Conservation (phyloP, 2,888 invertebrate species). For the Yponomeuta evonymella region DNA sequence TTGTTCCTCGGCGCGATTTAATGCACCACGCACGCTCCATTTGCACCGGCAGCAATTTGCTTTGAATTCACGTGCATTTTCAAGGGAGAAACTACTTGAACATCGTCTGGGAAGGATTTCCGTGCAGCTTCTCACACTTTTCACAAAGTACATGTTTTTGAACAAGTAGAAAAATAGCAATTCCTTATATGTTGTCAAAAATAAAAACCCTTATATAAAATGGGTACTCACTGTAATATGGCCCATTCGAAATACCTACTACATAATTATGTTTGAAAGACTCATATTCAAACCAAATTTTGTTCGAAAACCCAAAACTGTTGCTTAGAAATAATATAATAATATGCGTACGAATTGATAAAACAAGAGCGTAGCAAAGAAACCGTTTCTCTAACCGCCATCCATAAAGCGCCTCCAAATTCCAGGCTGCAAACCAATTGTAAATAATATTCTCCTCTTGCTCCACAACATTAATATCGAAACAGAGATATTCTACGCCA, state of each 20-base stretch:
- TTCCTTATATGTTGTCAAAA: background rate
- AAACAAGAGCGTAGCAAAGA: background rate
- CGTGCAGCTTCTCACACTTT: background rate
- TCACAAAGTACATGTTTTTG: too few relatives aligned
- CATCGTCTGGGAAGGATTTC: background rate
- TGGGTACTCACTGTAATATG: too few relatives aligned
- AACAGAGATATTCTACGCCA: slow-evolving; percentile 42
- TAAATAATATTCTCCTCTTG: slow-evolving; percentile 42
- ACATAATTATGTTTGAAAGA: too few relatives aligned
- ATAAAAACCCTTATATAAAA: background rate
- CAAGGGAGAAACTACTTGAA: slow-evolving; percentile 25
- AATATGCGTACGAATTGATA: background rate
- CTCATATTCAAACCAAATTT: too few relatives aligned
- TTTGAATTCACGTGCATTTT: slow-evolving; percentile 50
- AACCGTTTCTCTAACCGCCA: slow-evolving; percentile 9
- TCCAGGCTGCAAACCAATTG: slow-evolving; percentile 31
- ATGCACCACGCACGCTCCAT: slow-evolving; percentile 30
- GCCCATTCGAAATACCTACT: too few relatives aligned
- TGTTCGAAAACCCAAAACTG: too few relatives aligned
- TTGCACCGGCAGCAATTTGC: slow-evolving; percentile 48
- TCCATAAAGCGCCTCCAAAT: slow-evolving; percentile 30
- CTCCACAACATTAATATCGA: slow-evolving; percentile 56
- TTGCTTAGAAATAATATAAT: background rate
- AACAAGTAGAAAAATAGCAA: too few relatives aligned
- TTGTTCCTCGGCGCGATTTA: slow-evolving; percentile 32